Percentiles rank a stretch among this genome's conserved stretches.
These are phyloP conservation scores for Lepidurus arcticus DNA, from an alignment of 1,140 invertebrate species.

Conservation along the genomic window DNA sequence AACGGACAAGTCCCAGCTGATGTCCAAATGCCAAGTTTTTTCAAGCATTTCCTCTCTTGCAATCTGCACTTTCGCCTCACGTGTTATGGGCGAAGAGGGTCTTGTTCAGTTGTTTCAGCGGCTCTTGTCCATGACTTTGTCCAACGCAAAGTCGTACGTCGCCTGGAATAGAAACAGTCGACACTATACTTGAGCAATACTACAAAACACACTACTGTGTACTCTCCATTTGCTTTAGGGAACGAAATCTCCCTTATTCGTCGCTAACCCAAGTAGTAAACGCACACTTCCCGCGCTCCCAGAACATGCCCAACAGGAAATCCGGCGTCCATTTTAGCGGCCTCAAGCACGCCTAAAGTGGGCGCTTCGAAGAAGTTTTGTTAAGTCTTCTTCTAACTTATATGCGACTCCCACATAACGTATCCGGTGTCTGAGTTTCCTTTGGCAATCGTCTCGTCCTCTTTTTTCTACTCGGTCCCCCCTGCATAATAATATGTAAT, in stretches of 20 bases:
- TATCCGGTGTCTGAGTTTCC: neutral
- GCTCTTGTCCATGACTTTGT: too few species aligned
- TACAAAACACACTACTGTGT: too few species aligned
- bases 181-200: too few species aligned
- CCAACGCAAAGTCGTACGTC: too few species aligned
- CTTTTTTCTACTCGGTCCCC: neutral
- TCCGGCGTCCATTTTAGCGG: neutral
- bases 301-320: neutral
- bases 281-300: neutral
- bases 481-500: neutral
- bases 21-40: neutral
- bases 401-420: constrained; percentile 3
- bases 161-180: too few species aligned
- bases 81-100: neutral
- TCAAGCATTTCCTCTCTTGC: neutral
- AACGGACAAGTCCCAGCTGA: neutral
- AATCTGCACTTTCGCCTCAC: neutral
- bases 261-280: neutral
- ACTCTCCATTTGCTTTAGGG: too few species aligned
- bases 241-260: neutral
- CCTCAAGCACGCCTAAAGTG: neutral
- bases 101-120: too few species aligned
- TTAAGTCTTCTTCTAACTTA: neutral
- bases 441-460: neutral
- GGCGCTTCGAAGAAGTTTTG: neutral